phyloP scores from a whole-genome alignment of 2,888 invertebrate species.

The Bellardia bayeri region DNA sequence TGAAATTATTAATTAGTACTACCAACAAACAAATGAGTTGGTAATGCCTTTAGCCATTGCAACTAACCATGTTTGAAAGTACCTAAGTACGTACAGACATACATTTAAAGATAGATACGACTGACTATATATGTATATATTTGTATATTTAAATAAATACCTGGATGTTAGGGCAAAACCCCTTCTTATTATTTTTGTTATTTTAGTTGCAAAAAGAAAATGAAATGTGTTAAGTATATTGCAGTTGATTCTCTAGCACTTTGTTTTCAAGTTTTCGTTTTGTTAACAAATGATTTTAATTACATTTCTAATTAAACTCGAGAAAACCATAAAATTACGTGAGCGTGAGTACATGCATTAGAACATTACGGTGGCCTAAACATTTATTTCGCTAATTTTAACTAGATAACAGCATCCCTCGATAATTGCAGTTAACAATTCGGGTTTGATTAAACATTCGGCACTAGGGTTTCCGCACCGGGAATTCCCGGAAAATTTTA shows the following conservation, averaged over 20 bases:
- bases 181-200: neutral
- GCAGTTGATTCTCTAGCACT: constrained; percentile 59
- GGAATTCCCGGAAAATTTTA: too few species aligned
- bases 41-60: constrained; percentile 42
- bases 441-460: too few species aligned
- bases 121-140: too few species aligned
- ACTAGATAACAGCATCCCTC: neutral
- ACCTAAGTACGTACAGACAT: too few species aligned
- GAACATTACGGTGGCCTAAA: neutral
- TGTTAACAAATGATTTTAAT: constrained; percentile 39
- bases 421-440: too few species aligned
- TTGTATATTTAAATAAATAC: too few species aligned
- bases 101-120: too few species aligned
- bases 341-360: neutral
- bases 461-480: too few species aligned
- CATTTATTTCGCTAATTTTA: neutral
- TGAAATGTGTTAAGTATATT: constrained; percentile 68
- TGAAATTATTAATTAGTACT: constrained; percentile 67
- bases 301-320: constrained; percentile 55
- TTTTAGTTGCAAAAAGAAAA: constrained; percentile 30
- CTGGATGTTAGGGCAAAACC: neutral
- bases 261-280: constrained; percentile 37
- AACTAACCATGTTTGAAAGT: constrained; percentile 38
- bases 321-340: constrained; percentile 6
- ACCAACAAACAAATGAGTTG: constrained; percentile 63